Evolutionary conservation across 1,140 invertebrate species (phyloP).

Genomic region (Lepidurus apus): DNA sequence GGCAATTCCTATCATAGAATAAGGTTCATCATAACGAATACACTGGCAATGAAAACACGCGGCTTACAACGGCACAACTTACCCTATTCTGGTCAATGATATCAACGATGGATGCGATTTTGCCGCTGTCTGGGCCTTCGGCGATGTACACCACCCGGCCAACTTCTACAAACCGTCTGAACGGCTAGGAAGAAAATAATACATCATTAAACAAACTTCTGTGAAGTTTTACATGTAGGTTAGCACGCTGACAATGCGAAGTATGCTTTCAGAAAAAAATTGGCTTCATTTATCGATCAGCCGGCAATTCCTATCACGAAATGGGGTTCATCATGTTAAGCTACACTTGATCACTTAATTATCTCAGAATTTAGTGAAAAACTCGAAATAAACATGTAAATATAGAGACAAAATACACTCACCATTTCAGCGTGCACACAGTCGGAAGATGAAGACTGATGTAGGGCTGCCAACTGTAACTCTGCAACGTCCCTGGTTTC

Average conservation of each 20-base stretch:
- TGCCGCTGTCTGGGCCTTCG: conserved; percentile 80
- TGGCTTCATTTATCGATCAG: conserved; percentile 55
- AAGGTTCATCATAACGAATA: conserved; percentile 49
- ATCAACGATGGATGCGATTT: conserved; percentile 88
- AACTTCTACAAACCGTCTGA: conserved; percentile 89
- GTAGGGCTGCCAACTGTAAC: not conserved
- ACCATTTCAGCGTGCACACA: conserved; percentile 18
- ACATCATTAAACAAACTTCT: not conserved
- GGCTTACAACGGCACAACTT: conserved; percentile 45
- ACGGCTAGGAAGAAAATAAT: conserved; percentile 61
- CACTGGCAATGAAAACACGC: conserved; percentile 25
- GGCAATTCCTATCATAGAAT: conserved; percentile 60
- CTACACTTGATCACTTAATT: not conserved
- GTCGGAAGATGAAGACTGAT: not conserved
- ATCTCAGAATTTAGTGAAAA: not conserved
- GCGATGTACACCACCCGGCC: conserved; percentile 92
- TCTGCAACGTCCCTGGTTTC: not conserved
- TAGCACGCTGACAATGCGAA: not conserved
- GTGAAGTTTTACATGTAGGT: not conserved
- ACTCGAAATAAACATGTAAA: not conserved
- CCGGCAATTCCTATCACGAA: conserved; percentile 61
- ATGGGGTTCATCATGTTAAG: conserved; percentile 48
- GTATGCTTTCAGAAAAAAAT: conserved; percentile 38
- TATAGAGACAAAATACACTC: conserved; percentile 11
- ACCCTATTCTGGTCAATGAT: conserved; percentile 96